Conservation (phyloP, 2,113 vertebrate genomes). For the Calonectris borealis region DNA sequence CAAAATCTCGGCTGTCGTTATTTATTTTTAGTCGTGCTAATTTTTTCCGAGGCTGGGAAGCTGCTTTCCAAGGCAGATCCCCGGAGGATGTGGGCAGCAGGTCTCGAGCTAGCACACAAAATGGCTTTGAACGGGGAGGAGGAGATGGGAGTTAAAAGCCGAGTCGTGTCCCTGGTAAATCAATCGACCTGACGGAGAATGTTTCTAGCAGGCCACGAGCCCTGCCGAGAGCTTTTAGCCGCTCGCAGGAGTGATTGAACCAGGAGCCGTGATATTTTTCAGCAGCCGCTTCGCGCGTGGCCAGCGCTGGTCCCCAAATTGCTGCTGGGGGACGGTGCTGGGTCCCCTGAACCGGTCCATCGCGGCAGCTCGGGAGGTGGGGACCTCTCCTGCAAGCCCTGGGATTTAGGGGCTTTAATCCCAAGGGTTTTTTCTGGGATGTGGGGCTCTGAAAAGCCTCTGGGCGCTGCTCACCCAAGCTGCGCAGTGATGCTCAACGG, state of each 20-base stretch:
- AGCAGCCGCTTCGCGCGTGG: fast-evolving
- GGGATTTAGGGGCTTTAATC: background rate
- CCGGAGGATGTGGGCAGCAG: constrained; percentile 3
- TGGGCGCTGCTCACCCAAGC: background rate
- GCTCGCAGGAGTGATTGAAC: background rate
- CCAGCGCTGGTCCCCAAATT: background rate
- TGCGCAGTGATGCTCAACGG: fast-evolving
- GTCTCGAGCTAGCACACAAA: background rate
- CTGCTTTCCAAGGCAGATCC: constrained; percentile 35
- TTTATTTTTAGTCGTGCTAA: background rate
- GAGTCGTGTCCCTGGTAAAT: constrained; percentile 1
- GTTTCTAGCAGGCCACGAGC: background rate
- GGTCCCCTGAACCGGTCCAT: fast-evolving
- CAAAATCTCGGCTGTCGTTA: background rate
- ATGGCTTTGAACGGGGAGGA: constrained; percentile 16
- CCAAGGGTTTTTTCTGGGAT: background rate
- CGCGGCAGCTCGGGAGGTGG: fast-evolving
- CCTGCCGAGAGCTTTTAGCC: constrained; percentile 1
- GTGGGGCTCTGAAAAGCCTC: background rate
- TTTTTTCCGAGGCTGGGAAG: background rate
- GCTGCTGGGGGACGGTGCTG: background rate
- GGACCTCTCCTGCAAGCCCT: background rate
- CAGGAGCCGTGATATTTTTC: background rate
- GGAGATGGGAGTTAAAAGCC: constrained; percentile 35
- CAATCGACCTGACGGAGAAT: background rate